Conservation (phyloP, 1,140 invertebrate genomes). For the Himalopsyche phryganea region DNA sequence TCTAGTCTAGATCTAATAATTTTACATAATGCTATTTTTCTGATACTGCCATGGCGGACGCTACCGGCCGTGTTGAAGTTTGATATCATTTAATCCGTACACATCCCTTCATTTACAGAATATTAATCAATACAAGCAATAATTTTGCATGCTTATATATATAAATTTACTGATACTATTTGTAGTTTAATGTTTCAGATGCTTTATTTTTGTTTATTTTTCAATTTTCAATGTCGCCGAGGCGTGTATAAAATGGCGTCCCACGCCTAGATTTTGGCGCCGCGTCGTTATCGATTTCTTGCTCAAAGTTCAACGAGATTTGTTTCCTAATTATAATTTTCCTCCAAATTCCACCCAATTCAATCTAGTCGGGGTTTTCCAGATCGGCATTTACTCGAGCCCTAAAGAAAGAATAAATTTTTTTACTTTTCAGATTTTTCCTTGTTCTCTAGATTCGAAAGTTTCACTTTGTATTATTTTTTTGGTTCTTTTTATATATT, state of each 20-base stretch:
- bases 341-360: constrained; percentile 12
- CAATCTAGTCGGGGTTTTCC: constrained; percentile 16
- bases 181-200: constrained; percentile 31
- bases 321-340: constrained; percentile 17
- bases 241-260: constrained; percentile 42
- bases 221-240: constrained; percentile 22
- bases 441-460: constrained; percentile 2
- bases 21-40: constrained; percentile 4
- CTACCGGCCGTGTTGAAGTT: constrained; percentile 13
- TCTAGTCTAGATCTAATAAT: constrained; percentile 6
- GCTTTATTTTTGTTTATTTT: constrained; percentile 17
- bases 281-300: constrained; percentile 32
- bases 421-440: constrained; percentile 28
- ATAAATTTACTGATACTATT: constrained; percentile 18
- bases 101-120: constrained; percentile 23
- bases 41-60: constrained; percentile 20
- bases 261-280: constrained; percentile 27
- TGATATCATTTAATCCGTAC: constrained; percentile 20
- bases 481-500: background rate
- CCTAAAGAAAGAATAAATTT: constrained; percentile 13
- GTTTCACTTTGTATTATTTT: background rate
- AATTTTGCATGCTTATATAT: constrained; percentile 13
- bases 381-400: constrained; percentile 14
- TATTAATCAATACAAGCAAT: constrained; percentile 12
- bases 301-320: constrained; percentile 22